Conservation (phyloP, 1,140 invertebrate species). For the Copidosoma floridanum region DNA sequence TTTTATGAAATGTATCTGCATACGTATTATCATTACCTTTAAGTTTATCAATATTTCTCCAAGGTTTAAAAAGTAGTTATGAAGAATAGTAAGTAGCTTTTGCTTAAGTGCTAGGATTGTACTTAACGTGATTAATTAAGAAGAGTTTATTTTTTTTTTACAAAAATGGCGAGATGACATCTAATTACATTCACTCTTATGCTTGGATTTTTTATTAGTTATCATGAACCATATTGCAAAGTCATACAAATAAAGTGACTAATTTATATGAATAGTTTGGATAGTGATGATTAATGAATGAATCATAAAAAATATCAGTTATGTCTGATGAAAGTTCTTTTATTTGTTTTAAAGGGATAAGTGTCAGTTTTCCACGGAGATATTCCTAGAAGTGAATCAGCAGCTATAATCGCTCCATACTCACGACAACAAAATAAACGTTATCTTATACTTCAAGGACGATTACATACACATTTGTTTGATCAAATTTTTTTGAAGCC, state of each 20-base stretch:
- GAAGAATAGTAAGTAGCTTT: conserved; percentile 29
- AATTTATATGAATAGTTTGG: conserved; percentile 29
- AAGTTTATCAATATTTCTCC: conserved; percentile 27
- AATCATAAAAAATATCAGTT: conserved; percentile 35
- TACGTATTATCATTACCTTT: conserved; percentile 22
- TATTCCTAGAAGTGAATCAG: conserved; percentile 40
- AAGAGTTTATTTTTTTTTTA: conserved; percentile 27
- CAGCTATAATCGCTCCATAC: conserved; percentile 41
- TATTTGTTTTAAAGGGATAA: conserved; percentile 36
- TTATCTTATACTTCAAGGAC: conserved; percentile 32
- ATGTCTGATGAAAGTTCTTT: conserved; percentile 27
- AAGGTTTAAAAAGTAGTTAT: conserved; percentile 31
- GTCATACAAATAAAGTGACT: conserved; percentile 26
- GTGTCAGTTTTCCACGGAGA: conserved; percentile 41
- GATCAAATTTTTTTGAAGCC: conserved; percentile 10
- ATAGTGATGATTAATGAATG: conserved; percentile 35
- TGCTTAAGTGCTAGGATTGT: conserved; percentile 27
- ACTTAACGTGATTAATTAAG: conserved; percentile 33
- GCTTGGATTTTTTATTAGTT: conserved; percentile 18
- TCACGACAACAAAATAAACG: conserved; percentile 37
- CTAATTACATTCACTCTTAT: conserved; percentile 11
- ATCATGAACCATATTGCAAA: conserved; percentile 32
- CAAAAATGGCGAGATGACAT: conserved; percentile 20
- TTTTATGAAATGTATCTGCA: conserved; percentile 23
- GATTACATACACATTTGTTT: conserved; percentile 23